phyloP scores from a whole-genome alignment of 2,797 vertebrate genomes.

The Champsocephalus esox region DNA sequence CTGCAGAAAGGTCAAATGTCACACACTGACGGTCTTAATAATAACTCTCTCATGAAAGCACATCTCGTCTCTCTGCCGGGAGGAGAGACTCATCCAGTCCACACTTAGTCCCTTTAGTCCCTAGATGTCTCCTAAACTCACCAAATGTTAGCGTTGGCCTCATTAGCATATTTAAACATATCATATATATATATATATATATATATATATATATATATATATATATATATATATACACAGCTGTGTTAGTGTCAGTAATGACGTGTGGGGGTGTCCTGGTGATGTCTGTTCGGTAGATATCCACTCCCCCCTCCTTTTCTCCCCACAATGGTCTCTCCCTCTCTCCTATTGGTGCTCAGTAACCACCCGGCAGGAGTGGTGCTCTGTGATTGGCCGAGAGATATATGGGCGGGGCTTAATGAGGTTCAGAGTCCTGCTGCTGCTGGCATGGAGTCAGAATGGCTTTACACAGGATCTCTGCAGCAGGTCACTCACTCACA shows the following conservation, averaged over 20 bases:
- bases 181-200: too few species aligned
- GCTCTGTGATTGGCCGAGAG: conserved; percentile 70
- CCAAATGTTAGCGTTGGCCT: too few species aligned
- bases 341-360: neutral
- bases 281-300: too few species aligned
- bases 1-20: conserved; percentile 44
- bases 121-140: too few species aligned
- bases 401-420: conserved; percentile 1
- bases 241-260: too few species aligned
- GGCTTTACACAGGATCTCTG: conserved; percentile 51
- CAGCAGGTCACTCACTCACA: conserved; percentile 76
- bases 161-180: too few species aligned
- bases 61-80: too few species aligned
- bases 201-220: too few species aligned
- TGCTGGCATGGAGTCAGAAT: conserved; percentile 29
- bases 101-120: too few species aligned
- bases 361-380: neutral
- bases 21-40: neutral
- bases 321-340: conserved; percentile 31
- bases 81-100: too few species aligned
- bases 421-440: neutral
- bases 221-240: too few species aligned
- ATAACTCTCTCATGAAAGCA: conserved; percentile 7
- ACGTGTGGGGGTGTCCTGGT: too few species aligned
- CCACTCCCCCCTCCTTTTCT: neutral